A percentile compares a stretch with the other conserved stretches of the same genome.
Conservation (phyloP, 2,113 vertebrate species). For the Mus pahari region DNA sequence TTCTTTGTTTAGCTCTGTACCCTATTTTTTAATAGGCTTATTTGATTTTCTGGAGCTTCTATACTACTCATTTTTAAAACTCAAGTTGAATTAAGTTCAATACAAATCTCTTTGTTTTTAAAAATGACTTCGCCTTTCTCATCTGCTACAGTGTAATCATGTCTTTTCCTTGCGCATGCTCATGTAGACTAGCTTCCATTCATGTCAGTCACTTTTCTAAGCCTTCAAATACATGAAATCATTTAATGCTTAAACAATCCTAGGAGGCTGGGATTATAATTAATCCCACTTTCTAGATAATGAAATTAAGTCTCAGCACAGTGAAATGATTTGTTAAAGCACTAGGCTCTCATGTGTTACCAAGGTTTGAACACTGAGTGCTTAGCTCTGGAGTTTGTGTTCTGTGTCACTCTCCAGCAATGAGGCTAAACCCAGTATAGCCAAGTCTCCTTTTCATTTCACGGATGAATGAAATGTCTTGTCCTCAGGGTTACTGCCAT, state of each 20-base stretch:
- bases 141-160: neutral
- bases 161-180: neutral
- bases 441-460: neutral
- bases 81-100: conserved; percentile 2
- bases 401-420: neutral
- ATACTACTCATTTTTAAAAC: conserved; percentile 23
- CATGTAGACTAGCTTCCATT: neutral
- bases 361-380: neutral
- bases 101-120: neutral
- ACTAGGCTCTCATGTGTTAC: neutral
- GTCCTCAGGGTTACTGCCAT: neutral
- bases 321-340: conserved; percentile 14
- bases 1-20: too few species aligned
- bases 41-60: neutral
- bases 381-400: neutral
- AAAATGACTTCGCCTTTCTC: neutral
- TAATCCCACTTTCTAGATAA: conserved; percentile 23
- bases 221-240: conserved; percentile 9
- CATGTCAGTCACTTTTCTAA: conserved; percentile 33
- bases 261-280: neutral
- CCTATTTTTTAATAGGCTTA: too few species aligned
- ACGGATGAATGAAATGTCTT: neutral
- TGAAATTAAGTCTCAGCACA: conserved; percentile 8
- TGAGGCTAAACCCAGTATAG: neutral
- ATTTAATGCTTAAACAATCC: conserved; percentile 29